Evolutionary conservation across 2,888 invertebrate species (phyloP), one percentile per base, ranked within the genome.

Genomic region (Sericinus montela): DNA sequence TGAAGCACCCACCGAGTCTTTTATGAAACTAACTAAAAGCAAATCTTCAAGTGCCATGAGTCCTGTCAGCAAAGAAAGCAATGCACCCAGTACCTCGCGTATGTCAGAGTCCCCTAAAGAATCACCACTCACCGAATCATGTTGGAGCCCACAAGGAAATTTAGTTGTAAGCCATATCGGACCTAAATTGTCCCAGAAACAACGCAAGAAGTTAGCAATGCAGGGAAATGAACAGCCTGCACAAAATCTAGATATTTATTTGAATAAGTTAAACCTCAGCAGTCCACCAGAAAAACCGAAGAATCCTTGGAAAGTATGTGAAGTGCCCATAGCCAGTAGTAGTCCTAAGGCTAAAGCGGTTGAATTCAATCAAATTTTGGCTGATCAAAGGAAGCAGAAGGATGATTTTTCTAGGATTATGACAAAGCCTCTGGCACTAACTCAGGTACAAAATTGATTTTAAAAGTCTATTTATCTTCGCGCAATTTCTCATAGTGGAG

Each of bases 381-480:
- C 91, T 10, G 94, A 93, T 60, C 95, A 96, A 74, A 91, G 90
- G 60, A 92, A 93, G 46, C 93, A 94, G 66, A 92, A 92, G 54
- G 93, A 93, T 56, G 93, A 94, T 63, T 91, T 91, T 55, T 91
- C 92, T 1, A 92, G 93, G 67, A 92, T 93, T 62, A 92, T 91
- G 68, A 92, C 93, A 6, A 96, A 96, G 72, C 92, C 94, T 0
- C 83, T 96, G 16, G 77, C 84, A 49, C 82, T 94, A 57, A 95
- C 95, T 11, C 95, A 96, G 91, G 95, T 94, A 84, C 7, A 1
- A 46, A 25, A 7, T 25, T 25, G 8, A n/a, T n/a, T n/a, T n/a
- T n/a, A n/a, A n/a, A n/a, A n/a, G n/a, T n/a, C n/a, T n/a, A n/a
- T n/a, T n/a, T n/a, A n/a, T n/a, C n/a, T n/a, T n/a, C n/a, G n/a